Conservation (phyloP, 30 jellyfish, hydroid and myxozoan species). For the Hydra vulgaris region DNA sequence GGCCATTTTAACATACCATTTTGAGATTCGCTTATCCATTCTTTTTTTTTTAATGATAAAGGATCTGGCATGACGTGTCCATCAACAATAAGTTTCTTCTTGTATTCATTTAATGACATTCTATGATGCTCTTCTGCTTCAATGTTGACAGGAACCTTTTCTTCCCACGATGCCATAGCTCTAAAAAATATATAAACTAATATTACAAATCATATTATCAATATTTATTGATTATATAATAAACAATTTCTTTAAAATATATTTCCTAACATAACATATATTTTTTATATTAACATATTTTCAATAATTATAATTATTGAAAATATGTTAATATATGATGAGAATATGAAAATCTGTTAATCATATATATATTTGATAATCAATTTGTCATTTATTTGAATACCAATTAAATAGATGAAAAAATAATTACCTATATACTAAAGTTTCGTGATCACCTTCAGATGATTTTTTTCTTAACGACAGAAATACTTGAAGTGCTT, state of each 20-base stretch:
- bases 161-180: slow-evolving; percentile 7
- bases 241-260: not conserved
- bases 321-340: too few relatives aligned
- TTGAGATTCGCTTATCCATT: slow-evolving; percentile 26
- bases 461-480: not conserved
- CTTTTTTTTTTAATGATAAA: slow-evolving; percentile 1
- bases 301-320: too few relatives aligned
- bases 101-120: not conserved
- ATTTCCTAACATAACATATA: not conserved
- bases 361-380: not conserved
- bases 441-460: not conserved
- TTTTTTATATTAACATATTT: not conserved
- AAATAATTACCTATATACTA: not conserved
- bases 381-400: not conserved
- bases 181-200: not conserved
- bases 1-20: slow-evolving; percentile 37
- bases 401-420: not conserved
- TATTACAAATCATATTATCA: not conserved
- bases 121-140: slow-evolving; percentile 1
- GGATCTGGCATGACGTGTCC: too few relatives aligned
- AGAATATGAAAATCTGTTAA: too few relatives aligned
- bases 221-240: not conserved
- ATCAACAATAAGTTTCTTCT: slow-evolving; percentile 12
- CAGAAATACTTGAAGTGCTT: not conserved
- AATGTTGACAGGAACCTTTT: not conserved